Percentiles rank a stretch among this genome's conserved stretches.
Evolutionary conservation across 2,113 vertebrate genomes (phyloP).

Genomic region (Ranitomeya imitator): DNA sequence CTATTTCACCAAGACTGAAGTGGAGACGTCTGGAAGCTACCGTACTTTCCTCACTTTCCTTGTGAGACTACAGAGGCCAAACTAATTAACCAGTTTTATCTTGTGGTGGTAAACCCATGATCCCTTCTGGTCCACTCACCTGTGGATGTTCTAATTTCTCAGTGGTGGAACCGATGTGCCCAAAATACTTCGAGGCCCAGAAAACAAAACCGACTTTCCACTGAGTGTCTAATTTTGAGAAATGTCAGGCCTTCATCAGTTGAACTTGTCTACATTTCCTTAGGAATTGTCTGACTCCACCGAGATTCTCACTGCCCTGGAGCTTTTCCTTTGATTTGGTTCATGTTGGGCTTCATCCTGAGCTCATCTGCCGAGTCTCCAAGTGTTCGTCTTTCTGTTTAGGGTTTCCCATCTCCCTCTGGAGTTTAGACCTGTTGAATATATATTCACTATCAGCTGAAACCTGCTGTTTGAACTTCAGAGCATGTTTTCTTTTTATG

Average conservation of each 20-base stretch:
- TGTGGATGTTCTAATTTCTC: too few species aligned
- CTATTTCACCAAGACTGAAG: too few species aligned
- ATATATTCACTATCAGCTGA: too few species aligned
- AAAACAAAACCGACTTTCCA: background rate
- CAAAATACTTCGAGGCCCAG: background rate
- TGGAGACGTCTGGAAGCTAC: too few species aligned
- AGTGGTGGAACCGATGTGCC: background rate
- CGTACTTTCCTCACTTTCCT: background rate
- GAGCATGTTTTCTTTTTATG: too few species aligned
- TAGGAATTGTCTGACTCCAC: background rate
- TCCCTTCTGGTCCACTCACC: background rate
- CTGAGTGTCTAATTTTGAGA: background rate
- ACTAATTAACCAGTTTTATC: background rate
- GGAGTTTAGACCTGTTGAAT: background rate
- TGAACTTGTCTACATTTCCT: background rate
- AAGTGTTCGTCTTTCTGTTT: background rate
- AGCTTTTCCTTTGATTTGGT: background rate
- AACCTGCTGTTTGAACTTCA: too few species aligned
- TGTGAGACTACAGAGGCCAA: background rate
- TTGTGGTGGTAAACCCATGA: background rate
- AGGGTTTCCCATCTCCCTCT: background rate
- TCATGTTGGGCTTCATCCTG: background rate
- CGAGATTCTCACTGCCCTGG: background rate
- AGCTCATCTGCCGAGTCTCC: background rate
- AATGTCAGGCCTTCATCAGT: background rate